Base-by-base conservation (phyloP, 2,797 vertebrate genomes). In the Nyctibius grandis region DNA sequence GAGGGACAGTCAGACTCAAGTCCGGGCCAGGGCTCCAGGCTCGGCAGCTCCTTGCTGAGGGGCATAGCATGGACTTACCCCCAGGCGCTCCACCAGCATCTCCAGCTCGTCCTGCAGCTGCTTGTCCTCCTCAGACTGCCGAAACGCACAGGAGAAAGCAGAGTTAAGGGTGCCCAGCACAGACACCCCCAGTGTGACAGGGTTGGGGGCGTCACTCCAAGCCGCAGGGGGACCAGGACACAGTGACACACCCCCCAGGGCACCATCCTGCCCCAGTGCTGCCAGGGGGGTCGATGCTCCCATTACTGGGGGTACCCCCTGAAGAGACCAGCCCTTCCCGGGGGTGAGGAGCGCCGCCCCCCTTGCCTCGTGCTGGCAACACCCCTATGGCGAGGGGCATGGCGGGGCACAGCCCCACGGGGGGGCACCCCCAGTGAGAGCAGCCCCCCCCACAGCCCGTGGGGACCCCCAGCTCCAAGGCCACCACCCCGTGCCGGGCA, bases 61-160 rank as follows among this genome's bases (percentile, higher is more conserved):
- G 6, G 4, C 19, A 47, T 1, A 1, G 40, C 21, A 54, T n/a
- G 33, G 25, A 98, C 99, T 98, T 74, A 99, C 99, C 95, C 98
- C 68, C 60, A 99, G 93, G 93, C 99, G 98, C 68, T 99, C 99
- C 94, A 99, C 99, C 97, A 99, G 98, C 98, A 99, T 98, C 95
- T 99, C 98, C 97, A 99, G 93, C 83, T 99, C 99, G 79, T 99
- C 99, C 94, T 99, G 99, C 83, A 99, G 95, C 96, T 98, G 99
- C 91, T 98, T 99, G 96, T 99, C 99, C 94, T 99, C 99, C 80
- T 99, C 99, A 3, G 99, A 99, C 99, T 99, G 95, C 60, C 57
- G 4, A 84, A 45, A 88, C 0, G 1, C 33, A 67, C 14, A 13
- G 23, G 4, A 50, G 28, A 81, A 78, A 47, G 40, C 31, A 31